A percentile compares a stretch with the other conserved stretches of the same genome.
Conservation (phyloP, 2,888 invertebrate genomes). For the Chorisops tibialis region DNA sequence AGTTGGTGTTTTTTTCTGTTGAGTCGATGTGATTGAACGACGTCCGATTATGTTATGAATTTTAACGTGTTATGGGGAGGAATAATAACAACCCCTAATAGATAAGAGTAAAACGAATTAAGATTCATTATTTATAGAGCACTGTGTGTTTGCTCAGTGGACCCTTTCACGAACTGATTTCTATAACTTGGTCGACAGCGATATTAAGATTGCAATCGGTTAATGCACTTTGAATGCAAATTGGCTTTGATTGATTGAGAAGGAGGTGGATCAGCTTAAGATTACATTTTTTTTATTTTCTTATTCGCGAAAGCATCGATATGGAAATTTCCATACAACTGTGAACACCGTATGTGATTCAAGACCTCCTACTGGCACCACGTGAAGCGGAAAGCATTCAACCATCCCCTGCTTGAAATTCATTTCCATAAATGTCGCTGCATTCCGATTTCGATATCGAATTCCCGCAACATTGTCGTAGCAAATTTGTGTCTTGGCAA, state of each 20-base stretch:
- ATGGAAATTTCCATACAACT: too few relatives aligned
- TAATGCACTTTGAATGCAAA: neutral
- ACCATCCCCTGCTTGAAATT: too few relatives aligned
- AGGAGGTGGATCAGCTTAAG: neutral
- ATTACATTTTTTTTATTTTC: too few relatives aligned
- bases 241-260: neutral
- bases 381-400: too few relatives aligned
- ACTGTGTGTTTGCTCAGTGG: neutral
- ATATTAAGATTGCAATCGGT: neutral
- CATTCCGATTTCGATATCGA: too few relatives aligned
- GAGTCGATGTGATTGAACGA: conserved; percentile 33
- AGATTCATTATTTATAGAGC: conserved; percentile 22
- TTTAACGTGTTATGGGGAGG: conserved; percentile 29
- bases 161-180: conserved; percentile 7
- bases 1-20: conserved; percentile 7
- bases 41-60: conserved; percentile 34
- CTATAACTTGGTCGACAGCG: neutral
- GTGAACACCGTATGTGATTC: too few relatives aligned
- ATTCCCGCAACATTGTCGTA: too few relatives aligned
- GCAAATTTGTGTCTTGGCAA: too few relatives aligned
- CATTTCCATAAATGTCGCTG: too few relatives aligned
- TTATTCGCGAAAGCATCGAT: too few relatives aligned
- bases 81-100: conserved; percentile 20
- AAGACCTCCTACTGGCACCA: too few relatives aligned
- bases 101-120: conserved; percentile 25